Conservation (phyloP, 2,888 invertebrate species). For the Microctonus brassicae region DNA sequence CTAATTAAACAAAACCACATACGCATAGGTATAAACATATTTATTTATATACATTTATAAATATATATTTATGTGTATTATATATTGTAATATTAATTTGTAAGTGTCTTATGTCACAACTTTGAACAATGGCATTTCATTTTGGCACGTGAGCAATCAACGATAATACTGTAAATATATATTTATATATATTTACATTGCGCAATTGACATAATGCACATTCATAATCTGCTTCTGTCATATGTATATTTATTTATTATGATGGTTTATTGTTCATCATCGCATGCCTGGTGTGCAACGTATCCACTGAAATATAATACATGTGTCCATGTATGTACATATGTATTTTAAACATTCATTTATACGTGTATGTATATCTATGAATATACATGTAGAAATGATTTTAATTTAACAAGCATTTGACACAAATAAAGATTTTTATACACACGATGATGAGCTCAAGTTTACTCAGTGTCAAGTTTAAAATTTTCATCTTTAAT, state of each 20-base stretch:
- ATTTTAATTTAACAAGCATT: neutral
- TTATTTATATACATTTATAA: neutral
- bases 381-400: conserved; percentile 11
- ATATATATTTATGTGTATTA: neutral
- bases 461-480: conserved; percentile 39
- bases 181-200: neutral
- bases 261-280: conserved; percentile 18
- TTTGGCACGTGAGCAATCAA: conserved; percentile 1
- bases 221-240: conserved; percentile 25
- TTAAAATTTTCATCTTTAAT: conserved; percentile 24
- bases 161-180: neutral
- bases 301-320: conserved; percentile 20
- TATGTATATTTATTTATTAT: neutral
- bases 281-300: conserved; percentile 14
- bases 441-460: neutral
- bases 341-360: neutral
- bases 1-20: neutral
- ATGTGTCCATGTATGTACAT: neutral
- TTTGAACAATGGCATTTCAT: neutral
- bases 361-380: conserved; percentile 4
- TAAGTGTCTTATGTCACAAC: conserved; percentile 20
- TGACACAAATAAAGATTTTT: neutral
- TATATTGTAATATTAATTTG: neutral
- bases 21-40: neutral
- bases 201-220: conserved; percentile 13